phyloP scores from a whole-genome alignment of 2,113 vertebrate genomes.

The Eptatretus burgeri region DNA sequence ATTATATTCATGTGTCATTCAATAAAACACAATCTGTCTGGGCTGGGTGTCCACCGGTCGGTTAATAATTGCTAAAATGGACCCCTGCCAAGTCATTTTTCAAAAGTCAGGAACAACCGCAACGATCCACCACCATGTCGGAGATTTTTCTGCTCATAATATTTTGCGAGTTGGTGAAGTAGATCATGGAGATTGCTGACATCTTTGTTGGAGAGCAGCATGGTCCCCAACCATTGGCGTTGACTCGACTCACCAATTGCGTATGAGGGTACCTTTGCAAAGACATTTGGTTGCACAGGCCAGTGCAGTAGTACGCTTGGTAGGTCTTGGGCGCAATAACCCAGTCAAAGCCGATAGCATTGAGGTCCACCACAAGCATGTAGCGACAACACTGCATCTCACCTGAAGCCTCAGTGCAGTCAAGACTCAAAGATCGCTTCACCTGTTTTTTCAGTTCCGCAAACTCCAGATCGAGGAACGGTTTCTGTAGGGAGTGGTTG shows the following conservation, averaged over 20 bases:
- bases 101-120: constrained; percentile 50
- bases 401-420: constrained; percentile 77
- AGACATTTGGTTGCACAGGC: constrained; percentile 98
- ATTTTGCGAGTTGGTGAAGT: constrained; percentile 97
- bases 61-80: too few relatives aligned
- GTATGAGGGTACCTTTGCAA: constrained; percentile 98
- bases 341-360: constrained; percentile 97
- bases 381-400: constrained; percentile 92
- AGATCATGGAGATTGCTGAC: constrained; percentile 98
- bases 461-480: constrained; percentile 84
- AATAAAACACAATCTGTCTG: too few relatives aligned
- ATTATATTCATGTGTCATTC: too few relatives aligned
- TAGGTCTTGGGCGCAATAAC: constrained; percentile 93
- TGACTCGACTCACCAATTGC: constrained; percentile 81
- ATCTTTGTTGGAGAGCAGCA: constrained; percentile 98
- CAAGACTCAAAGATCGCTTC: constrained; percentile 61
- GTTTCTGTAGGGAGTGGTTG: constrained; percentile 27
- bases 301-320: constrained; percentile 97
- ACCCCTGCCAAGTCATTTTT: too few relatives aligned
- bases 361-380: constrained; percentile 81
- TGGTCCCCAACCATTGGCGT: constrained; percentile 65
- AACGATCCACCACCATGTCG: constrained; percentile 88
- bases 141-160: constrained; percentile 97
- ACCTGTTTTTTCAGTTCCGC: constrained; percentile 80
- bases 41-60: too few relatives aligned